These are phyloP conservation scores for Molanna angustata DNA, from an alignment of 2,888 invertebrate species.

Conservation along the genomic window DNA sequence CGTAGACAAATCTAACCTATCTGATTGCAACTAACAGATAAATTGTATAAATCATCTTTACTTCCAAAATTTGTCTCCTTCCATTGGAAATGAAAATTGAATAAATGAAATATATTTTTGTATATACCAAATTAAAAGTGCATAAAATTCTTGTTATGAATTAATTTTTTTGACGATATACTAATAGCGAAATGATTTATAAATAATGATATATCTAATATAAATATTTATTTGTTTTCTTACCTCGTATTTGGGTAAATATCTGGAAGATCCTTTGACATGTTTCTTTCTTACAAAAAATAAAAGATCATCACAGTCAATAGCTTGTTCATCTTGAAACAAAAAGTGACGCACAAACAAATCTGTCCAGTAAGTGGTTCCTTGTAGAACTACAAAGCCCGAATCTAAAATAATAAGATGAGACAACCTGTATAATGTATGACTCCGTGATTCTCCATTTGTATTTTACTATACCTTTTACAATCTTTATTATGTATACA, in stretches of 20 bases:
- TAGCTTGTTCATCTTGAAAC: constrained; percentile 83
- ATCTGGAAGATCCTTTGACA: constrained; percentile 81
- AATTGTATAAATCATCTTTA: too few relatives aligned
- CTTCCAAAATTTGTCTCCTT: too few relatives aligned
- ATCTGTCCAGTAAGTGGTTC: constrained; percentile 94
- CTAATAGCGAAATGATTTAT: too few relatives aligned
- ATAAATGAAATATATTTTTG: too few relatives aligned
- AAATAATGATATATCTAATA: constrained; percentile 8
- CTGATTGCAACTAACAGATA: too few relatives aligned
- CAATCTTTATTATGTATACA: not conserved
- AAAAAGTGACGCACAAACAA: constrained; percentile 92
- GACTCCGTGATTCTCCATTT: not conserved
- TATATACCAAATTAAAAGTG: too few relatives aligned
- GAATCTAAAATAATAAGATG: constrained; percentile 61
- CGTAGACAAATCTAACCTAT: too few relatives aligned
- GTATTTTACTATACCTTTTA: constrained; percentile 1
- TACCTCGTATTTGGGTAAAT: constrained; percentile 88
- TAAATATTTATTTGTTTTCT: constrained; percentile 31
- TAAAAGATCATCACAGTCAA: constrained; percentile 90
- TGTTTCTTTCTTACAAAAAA: constrained; percentile 95
- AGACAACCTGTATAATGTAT: too few relatives aligned
- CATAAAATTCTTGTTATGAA: too few relatives aligned
- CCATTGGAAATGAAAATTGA: too few relatives aligned
- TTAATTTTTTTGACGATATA: too few relatives aligned
- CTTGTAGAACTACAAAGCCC: constrained; percentile 89